Evolutionary conservation across 2,113 vertebrate genomes (phyloP), one percentile per base, ranked within the genome.

Genomic region (Notiomystis cincta): DNA sequence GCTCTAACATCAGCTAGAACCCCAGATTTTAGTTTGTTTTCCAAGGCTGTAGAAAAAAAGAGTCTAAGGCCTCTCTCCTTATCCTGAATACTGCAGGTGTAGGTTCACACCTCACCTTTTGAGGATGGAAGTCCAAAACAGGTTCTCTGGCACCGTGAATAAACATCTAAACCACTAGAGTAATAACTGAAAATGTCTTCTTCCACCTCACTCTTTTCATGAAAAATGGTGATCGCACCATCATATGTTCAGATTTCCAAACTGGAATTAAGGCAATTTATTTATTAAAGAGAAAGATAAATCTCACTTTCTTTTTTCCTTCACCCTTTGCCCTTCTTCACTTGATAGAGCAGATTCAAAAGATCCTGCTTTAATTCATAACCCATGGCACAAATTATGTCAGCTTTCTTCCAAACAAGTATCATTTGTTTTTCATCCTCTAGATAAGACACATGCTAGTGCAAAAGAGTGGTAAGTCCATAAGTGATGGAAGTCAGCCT

Each of bases 141-240:
- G 40, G 13, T 31, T 56, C 40, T n/a, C 40, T 51, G 7, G 1
- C 21, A 4, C 6, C 0, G 2, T 48, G 16, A 45, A 21, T 10
- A 56, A 79, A 58, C n/a, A 33, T 15, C 28, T 75, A 21, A 53
- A 58, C 11, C 13, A 9, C 54, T 16, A 4, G 6, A 42, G 3
- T 2, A 53, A 56, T 4, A 25, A 80, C 30, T 15, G 33, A 33
- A 47, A 54, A 62, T 21, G 47, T 82, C 33, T 33, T 38, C 10
- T 19, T 88, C 57, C 66, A 44, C 9, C 40, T 57, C 35, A 11
- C 35, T 14, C 38, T 75, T 30, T 48, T 13, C 25, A 65, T 10
- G 30, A 42, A 38, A 86, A 83, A 58, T 0, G 0, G 12, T 44
- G 37, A 22, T 21, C 8, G 10, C 13, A 23, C 11, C 24, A 66